A percentile compares a stretch with the other conserved stretches of the same genome.
These are phyloP conservation scores for Toxotes lorentzi DNA, from an alignment of 2,797 vertebrate genomes.

Conservation along the genomic window DNA sequence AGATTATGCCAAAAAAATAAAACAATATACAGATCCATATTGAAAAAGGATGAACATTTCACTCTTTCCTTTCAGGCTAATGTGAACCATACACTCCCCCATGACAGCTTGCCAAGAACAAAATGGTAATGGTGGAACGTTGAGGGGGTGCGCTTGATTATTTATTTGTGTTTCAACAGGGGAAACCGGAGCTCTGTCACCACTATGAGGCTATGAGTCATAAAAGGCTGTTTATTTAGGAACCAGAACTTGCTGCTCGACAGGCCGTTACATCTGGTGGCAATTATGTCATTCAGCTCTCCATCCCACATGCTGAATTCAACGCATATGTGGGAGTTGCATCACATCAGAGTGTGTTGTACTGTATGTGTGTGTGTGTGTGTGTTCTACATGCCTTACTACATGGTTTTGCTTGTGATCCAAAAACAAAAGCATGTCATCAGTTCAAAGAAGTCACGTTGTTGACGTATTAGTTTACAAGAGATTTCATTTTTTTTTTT, in stretches of 20 bases:
- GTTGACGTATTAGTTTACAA: constrained; percentile 5
- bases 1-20: constrained; percentile 31
- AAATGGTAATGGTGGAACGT: constrained; percentile 68
- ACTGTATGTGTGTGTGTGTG: constrained; percentile 31
- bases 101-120: constrained; percentile 72
- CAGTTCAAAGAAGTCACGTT: constrained; percentile 1
- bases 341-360: constrained; percentile 60
- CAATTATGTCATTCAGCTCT: constrained; percentile 80
- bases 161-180: constrained; percentile 86
- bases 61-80: constrained; percentile 74
- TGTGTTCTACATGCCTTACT: constrained; percentile 27
- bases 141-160: constrained; percentile 78
- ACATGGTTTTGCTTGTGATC: constrained; percentile 44
- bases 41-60: constrained; percentile 67
- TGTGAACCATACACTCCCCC: constrained; percentile 74
- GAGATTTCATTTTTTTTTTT: constrained; percentile 3
- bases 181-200: constrained; percentile 82
- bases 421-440: constrained; percentile 30
- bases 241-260: constrained; percentile 82
- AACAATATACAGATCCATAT: constrained; percentile 31
- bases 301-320: constrained; percentile 71
- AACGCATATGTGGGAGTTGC: constrained; percentile 72
- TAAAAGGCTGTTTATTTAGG: constrained; percentile 87
- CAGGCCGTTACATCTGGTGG: constrained; percentile 82
- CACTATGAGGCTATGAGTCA: constrained; percentile 84